Evolutionary conservation across 2,113 vertebrate species (phyloP).

Genomic region (Heptranchias perlo): DNA sequence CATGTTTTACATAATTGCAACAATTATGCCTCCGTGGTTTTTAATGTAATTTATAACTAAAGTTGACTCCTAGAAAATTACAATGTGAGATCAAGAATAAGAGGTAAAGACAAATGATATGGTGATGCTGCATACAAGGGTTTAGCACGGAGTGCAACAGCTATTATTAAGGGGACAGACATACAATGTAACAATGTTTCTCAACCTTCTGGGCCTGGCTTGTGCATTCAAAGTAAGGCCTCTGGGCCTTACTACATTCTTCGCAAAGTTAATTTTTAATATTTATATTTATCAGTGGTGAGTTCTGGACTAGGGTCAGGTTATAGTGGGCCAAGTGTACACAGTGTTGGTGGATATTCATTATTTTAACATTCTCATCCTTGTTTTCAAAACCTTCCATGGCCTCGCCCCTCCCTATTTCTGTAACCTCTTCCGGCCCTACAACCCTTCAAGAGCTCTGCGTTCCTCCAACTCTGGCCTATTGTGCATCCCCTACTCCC

Average conservation of each 20-base stretch:
- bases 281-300: too few relatives aligned
- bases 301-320: not conserved
- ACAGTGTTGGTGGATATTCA: not conserved
- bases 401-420: not conserved
- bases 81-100: not conserved
- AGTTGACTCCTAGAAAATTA: slow-evolving; percentile 5
- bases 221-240: not conserved
- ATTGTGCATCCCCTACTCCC: not conserved
- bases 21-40: not conserved
- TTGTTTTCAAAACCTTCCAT: not conserved
- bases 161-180: not conserved
- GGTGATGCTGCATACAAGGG: not conserved
- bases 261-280: not conserved
- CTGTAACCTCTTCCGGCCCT: not conserved
- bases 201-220: too few relatives aligned
- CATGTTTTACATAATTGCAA: slow-evolving; percentile 24
- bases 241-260: not conserved
- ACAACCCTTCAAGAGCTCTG: not conserved
- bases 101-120: not conserved
- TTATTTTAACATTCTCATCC: not conserved
- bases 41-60: slow-evolving; percentile 23
- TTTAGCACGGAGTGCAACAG: not conserved
- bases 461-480: not conserved
- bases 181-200: not conserved
- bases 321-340: not conserved